Conservation (phyloP, 2,888 invertebrate species). For the Stegana nigrithorax region DNA sequence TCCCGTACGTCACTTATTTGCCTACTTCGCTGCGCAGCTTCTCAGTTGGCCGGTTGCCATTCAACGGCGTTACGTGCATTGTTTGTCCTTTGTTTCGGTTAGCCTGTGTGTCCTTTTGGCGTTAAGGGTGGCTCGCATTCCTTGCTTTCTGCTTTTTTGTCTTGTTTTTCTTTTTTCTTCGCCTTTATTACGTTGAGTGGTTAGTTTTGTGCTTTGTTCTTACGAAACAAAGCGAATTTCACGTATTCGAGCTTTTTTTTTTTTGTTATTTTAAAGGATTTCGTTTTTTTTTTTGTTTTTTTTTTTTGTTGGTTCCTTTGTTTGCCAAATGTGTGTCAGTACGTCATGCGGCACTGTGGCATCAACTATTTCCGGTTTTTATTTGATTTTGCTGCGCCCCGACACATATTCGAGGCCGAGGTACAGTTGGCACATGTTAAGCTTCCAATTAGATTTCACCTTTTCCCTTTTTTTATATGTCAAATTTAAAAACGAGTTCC, state of each 20-base stretch:
- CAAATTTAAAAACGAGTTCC: too few species aligned
- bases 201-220: conserved; percentile 47
- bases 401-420: conserved; percentile 1
- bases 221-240: conserved; percentile 54
- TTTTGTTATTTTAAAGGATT: conserved; percentile 34
- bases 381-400: conserved; percentile 38
- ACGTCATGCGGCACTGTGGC: conserved; percentile 57
- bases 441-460: too few species aligned
- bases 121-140: conserved; percentile 42
- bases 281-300: conserved; percentile 32
- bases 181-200: conserved; percentile 53
- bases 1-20: neutral
- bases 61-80: neutral
- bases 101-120: neutral
- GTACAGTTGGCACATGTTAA: conserved; percentile 54
- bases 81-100: neutral
- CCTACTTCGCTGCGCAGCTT: neutral
- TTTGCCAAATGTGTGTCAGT: conserved; percentile 57
- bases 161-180: too few species aligned
- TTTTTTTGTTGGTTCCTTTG: conserved; percentile 42
- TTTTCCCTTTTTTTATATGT: too few species aligned
- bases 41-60: too few species aligned
- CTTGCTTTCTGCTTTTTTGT: conserved; percentile 38
- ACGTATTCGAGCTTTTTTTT: conserved; percentile 55
- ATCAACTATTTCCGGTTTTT: conserved; percentile 57